phyloP scores from a whole-genome alignment of 2,797 vertebrate genomes.

The Propithecus deckenii region DNA sequence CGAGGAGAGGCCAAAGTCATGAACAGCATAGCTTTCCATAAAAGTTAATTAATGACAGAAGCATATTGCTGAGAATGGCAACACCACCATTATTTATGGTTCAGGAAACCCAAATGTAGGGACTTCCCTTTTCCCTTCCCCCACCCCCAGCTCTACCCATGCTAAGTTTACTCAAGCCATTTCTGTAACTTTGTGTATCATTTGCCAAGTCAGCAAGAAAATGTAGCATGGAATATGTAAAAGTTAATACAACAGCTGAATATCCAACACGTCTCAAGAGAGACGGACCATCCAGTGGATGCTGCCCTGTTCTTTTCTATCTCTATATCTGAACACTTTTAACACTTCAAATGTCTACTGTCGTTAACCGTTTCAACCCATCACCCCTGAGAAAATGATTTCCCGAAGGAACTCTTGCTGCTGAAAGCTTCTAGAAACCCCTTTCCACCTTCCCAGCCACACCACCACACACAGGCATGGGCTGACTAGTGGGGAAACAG shows the following conservation, averaged over 20 bases:
- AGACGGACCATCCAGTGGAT: slow-evolving; percentile 50
- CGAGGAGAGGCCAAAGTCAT: slow-evolving; percentile 66
- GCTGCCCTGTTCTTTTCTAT: not conserved
- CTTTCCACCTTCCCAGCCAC: not conserved
- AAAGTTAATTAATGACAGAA: slow-evolving; percentile 79
- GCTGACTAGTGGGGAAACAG: not conserved
- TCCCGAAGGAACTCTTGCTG: not conserved
- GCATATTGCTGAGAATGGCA: slow-evolving; percentile 69
- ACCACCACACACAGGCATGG: not conserved
- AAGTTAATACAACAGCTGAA: slow-evolving; percentile 54
- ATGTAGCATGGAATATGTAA: slow-evolving; percentile 20
- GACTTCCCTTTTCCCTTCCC: slow-evolving; percentile 31
- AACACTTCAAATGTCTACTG: slow-evolving; percentile 62
- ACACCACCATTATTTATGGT: slow-evolving; percentile 57
- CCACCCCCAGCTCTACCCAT: not conserved
- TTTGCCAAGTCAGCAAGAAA: slow-evolving; percentile 63
- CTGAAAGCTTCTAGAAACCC: slow-evolving; percentile 40
- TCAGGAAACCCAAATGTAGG: slow-evolving; percentile 66
- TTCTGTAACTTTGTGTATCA: slow-evolving; percentile 43
- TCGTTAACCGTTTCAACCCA: slow-evolving; percentile 36
- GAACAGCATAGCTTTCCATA: slow-evolving; percentile 78
- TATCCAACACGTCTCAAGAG: slow-evolving; percentile 28
- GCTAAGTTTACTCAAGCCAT: slow-evolving; percentile 13
- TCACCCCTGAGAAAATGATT: slow-evolving; percentile 1
- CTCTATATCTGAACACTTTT: not conserved